Base-by-base conservation (phyloP, 2,888 invertebrate genomes). In the Matsumyia berberina region DNA sequence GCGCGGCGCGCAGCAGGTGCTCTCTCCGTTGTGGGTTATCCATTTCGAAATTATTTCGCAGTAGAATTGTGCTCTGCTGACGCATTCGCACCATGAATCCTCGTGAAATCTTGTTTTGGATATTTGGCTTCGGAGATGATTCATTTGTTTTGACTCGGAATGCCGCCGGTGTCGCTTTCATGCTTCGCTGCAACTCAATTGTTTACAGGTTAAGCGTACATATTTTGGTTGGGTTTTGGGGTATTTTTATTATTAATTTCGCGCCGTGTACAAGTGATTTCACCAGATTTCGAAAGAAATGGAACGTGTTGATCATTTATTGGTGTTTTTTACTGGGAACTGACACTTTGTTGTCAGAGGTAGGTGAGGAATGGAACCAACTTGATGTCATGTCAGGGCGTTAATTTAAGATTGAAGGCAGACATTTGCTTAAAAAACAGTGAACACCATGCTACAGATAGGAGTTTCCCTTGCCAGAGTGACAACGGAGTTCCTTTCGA, bases 61-160 rank as follows among this genome's bases (percentile, higher is more conserved):
- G 31, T 35, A 24, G 12, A 24, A 24, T 35, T 35, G 44, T 55
- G 9, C 33, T 9, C 1, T 64, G 55, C 24, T 39, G 55, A 66
- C 42, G 49, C 19, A 35, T 57, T 62, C 29, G 39, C 19, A 33
- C 15, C 57, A 70, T 44, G 64, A 66, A 82, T 82, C 57, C 33
- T 19, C n/a, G n/a, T 62, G 55, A 78, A 69, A 55, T 55, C 17
- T 12, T 8, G 24, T 51, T 60, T 66, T 60, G 31, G 17, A 24
- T 49, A 70, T 19, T 81, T 72, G 58, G 15, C 37, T 31, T 17
- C 7, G 49, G 9, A 37, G 57, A 39, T 83, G 82, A 83, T 77
- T 83, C 82, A 83, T 83, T 77, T 83, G 82, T 83, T 83, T 83
- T 67, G 60, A 60, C 49, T 19, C 39, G 29, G 4, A 67, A 49